phyloP scores from a whole-genome alignment of 2,888 invertebrate species.

The Parascotia fuliginaria region DNA sequence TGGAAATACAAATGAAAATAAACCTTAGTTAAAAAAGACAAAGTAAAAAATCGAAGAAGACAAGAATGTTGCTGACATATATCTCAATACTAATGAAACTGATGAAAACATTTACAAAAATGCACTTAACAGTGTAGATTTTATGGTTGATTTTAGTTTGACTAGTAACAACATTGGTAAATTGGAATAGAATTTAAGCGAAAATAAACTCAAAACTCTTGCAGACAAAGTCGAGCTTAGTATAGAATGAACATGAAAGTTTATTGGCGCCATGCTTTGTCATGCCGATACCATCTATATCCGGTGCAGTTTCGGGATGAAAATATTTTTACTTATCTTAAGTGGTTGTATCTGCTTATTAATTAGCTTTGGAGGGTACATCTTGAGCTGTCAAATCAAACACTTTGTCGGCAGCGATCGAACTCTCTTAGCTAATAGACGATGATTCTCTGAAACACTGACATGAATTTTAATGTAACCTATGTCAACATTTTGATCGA shows the following conservation, averaged over 20 bases:
- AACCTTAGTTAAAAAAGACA: conserved; percentile 30
- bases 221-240: conserved; percentile 42
- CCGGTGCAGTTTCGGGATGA: conserved; percentile 85
- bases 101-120: conserved; percentile 33
- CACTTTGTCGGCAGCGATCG: conserved; percentile 76
- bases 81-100: conserved; percentile 59
- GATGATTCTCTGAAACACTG: conserved; percentile 74
- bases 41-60: conserved; percentile 29
- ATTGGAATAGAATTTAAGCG: conserved; percentile 19
- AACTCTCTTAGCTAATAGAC: conserved; percentile 66
- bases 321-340: conserved; percentile 86
- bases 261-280: conserved; percentile 83
- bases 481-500: conserved; percentile 49
- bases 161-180: conserved; percentile 33
- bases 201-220: conserved; percentile 25
- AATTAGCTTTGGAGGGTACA: conserved; percentile 80
- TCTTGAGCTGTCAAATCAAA: conserved; percentile 81
- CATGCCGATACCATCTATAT: conserved; percentile 84
- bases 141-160: conserved; percentile 46
- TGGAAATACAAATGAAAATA: conserved; percentile 33
- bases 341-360: conserved; percentile 86
- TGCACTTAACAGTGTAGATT: conserved; percentile 38
- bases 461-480: conserved; percentile 49
- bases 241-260: conserved; percentile 30
- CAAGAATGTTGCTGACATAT: conserved; percentile 65